Percentiles rank a stretch among this genome's conserved stretches.
These are phyloP conservation scores for Drosophila sordidula DNA, from an alignment of 2,888 invertebrate species.

Conservation along the genomic window DNA sequence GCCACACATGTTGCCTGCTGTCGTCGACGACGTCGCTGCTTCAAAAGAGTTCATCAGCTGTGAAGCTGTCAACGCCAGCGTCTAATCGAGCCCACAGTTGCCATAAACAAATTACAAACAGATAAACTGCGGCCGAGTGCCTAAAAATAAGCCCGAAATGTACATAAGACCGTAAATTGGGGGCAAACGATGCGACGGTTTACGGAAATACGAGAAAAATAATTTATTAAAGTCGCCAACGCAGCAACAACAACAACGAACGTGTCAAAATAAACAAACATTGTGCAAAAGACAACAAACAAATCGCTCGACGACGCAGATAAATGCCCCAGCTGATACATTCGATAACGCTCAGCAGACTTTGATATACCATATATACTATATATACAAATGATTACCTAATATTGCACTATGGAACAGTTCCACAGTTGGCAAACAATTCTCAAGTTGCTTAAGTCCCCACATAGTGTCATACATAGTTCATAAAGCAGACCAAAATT, in stretches of 20 bases:
- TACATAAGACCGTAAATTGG: slow-evolving; percentile 33
- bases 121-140: slow-evolving; percentile 40
- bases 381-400: neutral
- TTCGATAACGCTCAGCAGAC: neutral
- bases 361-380: neutral
- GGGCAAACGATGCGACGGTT: slow-evolving; percentile 35
- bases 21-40: slow-evolving; percentile 31
- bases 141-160: slow-evolving; percentile 50
- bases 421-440: too few species aligned
- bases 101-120: slow-evolving; percentile 76
- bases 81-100: slow-evolving; percentile 74
- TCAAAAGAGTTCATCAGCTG: slow-evolving; percentile 73
- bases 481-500: too few species aligned
- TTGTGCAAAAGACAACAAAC: slow-evolving; percentile 54
- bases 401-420: neutral
- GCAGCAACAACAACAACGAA: slow-evolving; percentile 35
- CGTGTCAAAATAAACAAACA: slow-evolving; percentile 75
- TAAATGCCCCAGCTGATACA: slow-evolving; percentile 15
- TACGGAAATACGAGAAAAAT: slow-evolving; percentile 48
- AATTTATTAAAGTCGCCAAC: slow-evolving; percentile 57
- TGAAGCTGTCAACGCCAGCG: slow-evolving; percentile 69
- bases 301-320: slow-evolving; percentile 35
- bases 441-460: too few species aligned
- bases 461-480: too few species aligned
- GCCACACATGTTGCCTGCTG: slow-evolving; percentile 59